phyloP scores from a whole-genome alignment of 35 echinoderm and acorn worm species.

The Anneissia japonica region DNA sequence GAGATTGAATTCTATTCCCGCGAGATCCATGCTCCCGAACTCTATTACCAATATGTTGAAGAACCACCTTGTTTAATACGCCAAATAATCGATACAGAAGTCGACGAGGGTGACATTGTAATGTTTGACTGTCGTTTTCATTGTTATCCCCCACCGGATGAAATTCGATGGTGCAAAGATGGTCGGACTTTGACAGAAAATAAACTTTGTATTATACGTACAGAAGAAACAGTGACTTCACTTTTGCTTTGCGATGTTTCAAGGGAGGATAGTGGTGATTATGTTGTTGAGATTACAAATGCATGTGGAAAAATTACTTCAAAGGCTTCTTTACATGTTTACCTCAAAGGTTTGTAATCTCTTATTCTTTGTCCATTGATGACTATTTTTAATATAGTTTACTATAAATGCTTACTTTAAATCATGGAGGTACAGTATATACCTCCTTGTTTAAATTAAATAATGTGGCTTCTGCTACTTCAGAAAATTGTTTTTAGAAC shows the following conservation, averaged over 20 bases:
- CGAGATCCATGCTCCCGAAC: background rate
- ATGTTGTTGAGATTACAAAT: constrained; percentile 63
- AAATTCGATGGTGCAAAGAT: constrained; percentile 76
- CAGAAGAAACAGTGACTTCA: constrained; percentile 47
- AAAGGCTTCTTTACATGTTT: constrained; percentile 52
- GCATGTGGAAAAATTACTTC: constrained; percentile 44
- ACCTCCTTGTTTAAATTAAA: background rate
- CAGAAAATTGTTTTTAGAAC: too few species aligned
- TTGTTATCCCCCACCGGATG: constrained; percentile 60
- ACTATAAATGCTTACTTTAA: too few species aligned
- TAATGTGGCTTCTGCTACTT: too few species aligned
- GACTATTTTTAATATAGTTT: background rate
- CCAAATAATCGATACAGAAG: constrained; percentile 70
- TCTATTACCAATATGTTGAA: constrained; percentile 1
- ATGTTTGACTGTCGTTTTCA: constrained; percentile 72
- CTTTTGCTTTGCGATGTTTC: constrained; percentile 80
- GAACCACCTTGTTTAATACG: constrained; percentile 66
- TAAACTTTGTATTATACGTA: constrained; percentile 64
- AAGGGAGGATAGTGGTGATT: constrained; percentile 53
- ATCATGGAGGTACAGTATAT: background rate
- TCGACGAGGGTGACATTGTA: constrained; percentile 80
- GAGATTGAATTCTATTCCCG: background rate
- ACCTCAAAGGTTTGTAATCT: constrained; percentile 60
- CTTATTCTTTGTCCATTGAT: background rate
- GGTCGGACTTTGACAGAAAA: constrained; percentile 34